Evolutionary conservation across 2,797 vertebrate genomes (phyloP), one percentile per base, ranked within the genome.

Genomic region (Setipinna tenuifilis): DNA sequence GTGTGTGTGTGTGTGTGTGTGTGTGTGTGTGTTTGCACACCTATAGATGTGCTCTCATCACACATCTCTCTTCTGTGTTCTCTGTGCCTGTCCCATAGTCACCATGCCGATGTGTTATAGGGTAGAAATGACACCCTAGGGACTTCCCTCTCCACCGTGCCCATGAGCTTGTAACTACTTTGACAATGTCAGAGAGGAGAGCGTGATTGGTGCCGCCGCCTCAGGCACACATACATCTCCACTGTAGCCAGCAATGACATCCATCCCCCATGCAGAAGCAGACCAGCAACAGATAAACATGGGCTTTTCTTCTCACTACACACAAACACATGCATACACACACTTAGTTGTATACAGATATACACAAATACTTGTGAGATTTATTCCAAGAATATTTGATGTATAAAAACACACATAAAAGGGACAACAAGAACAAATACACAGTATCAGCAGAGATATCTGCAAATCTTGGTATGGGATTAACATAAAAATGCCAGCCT

Each of bases 141-240:
- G 85, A 82, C 61, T 82, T 41, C 75, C 65, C 31, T 25, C 16
- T 81, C 80, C 81, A 31, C 17, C 48, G 23, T 85, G 82, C 50
- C 44, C 85, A 59, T 83, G 81, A 68, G 54, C 50, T 68, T 85
- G 86, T 86, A 85, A 82, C 61, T 82, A 83, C 68, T 71, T 46
- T 85, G 82, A 86, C 83, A 81, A 83, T 88, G 85, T 86, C 81
- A 87, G 61, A 83, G 82, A 85, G 81, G 31, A 31, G 19, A 25
- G 31, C n/a, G 25, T 78, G 85, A 80, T 62, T 41, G 35, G 17
- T 84, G 57, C 62, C 78, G 11, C 81, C 78, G 85, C 75, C 85
- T 75, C 68, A 61, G 87, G 71, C 83, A 35, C 85, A 65, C 65
- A 82, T 83, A 84, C 23, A 84, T 68, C 82, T 87, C 61, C 83